These are phyloP conservation scores for Antedon bifida DNA, from an alignment of 35 echinoderm and acorn worm genomes.

Conservation along the genomic window DNA sequence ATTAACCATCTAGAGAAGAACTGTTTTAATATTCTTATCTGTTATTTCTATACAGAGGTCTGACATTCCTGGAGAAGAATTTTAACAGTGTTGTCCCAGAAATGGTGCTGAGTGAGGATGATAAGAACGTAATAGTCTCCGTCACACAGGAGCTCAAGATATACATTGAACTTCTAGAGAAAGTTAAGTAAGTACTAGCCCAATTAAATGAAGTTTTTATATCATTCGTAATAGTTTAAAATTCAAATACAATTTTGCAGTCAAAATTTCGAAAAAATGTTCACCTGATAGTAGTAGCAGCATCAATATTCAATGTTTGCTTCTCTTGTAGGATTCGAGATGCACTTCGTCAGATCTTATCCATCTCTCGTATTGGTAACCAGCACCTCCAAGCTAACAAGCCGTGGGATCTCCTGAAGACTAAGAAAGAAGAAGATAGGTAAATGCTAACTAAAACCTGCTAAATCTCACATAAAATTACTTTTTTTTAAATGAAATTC, in stretches of 20 bases:
- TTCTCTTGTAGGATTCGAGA: slow-evolving; percentile 61
- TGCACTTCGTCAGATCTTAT: slow-evolving; percentile 57
- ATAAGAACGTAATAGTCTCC: slow-evolving; percentile 53
- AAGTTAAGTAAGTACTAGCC: slow-evolving; percentile 52
- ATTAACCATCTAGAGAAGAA: too few species aligned
- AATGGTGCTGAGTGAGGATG: slow-evolving; percentile 41
- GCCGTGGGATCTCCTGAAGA: slow-evolving; percentile 92
- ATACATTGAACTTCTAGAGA: slow-evolving; percentile 49
- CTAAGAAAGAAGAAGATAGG: background rate
- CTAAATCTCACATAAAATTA: too few species aligned
- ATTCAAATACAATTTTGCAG: too few species aligned
- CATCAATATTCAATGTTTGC: background rate
- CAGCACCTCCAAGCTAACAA: slow-evolving; percentile 74
- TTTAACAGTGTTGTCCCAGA: slow-evolving; percentile 57
- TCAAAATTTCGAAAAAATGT: too few species aligned
- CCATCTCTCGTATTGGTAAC: slow-evolving; percentile 91
- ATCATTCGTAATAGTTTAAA: too few species aligned
- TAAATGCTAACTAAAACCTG: too few species aligned
- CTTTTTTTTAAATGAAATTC: too few species aligned
- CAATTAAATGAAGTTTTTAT: too few species aligned
- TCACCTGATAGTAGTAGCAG: too few species aligned
- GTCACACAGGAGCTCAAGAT: slow-evolving; percentile 44
- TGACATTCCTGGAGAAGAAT: slow-evolving; percentile 84
- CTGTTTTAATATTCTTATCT: background rate
- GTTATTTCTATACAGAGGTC: slow-evolving; percentile 23